phyloP scores from a whole-genome alignment of 2,888 invertebrate species.

The Trissoscelio sp. region DNA sequence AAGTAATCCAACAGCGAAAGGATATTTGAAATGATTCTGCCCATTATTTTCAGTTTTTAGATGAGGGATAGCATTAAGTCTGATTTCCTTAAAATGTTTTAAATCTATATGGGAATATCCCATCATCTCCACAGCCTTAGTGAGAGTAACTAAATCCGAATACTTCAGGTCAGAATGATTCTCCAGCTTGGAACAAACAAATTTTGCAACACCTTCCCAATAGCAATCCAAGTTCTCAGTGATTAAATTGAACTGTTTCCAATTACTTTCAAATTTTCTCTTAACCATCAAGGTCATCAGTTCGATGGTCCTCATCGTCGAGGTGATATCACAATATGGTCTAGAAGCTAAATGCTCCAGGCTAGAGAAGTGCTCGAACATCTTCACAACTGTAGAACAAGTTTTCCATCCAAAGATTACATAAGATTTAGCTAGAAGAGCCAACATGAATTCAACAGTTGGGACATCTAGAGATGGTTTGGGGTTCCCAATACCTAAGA shows the following conservation, averaged over 20 bases:
- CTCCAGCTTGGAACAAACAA: no score
- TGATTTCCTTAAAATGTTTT: no score
- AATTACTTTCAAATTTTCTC: not conserved
- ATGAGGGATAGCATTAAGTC: no score
- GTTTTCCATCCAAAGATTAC: not conserved
- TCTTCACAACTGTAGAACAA: not conserved
- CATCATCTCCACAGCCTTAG: no score
- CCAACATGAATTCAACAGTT: not conserved
- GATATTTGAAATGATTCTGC: not conserved
- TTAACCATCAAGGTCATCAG: constrained; percentile 7
- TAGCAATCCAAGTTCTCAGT: no score
- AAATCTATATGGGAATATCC: no score
- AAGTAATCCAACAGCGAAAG: constrained; percentile 13
- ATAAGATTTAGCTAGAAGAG: constrained; percentile 7
- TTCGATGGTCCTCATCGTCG: not conserved
- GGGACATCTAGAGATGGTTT: not conserved
- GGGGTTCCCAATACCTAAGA: not conserved
- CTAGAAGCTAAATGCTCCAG: constrained; percentile 15
- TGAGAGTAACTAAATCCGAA: no score
- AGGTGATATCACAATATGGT: constrained; percentile 11
- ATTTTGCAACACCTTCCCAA: no score
- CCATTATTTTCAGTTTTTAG: no score
- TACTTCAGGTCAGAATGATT: no score
- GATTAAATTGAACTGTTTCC: not conserved
- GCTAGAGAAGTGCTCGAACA: not conserved